These are phyloP conservation scores for Euura saliciscinereae DNA, from an alignment of 1,140 invertebrate genomes.

Conservation along the genomic window DNA sequence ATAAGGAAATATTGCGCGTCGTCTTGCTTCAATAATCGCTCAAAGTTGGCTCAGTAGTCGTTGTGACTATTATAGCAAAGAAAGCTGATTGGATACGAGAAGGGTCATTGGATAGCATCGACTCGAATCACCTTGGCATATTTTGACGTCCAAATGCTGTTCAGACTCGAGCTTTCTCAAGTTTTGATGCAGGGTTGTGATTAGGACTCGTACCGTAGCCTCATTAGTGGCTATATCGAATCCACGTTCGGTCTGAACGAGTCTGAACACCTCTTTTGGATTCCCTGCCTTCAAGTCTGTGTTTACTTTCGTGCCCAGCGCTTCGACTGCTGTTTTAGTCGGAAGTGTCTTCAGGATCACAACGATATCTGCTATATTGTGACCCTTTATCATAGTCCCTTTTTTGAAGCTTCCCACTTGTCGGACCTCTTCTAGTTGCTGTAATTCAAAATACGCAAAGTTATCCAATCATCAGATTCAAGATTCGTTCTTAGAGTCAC, in stretches of 20 bases:
- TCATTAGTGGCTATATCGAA: constrained; percentile 84
- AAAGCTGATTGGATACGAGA: no score
- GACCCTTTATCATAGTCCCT: constrained; percentile 94
- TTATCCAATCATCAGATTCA: neutral
- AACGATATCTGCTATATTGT: constrained; percentile 95
- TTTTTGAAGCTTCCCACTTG: constrained; percentile 98
- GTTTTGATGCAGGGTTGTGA: constrained; percentile 93
- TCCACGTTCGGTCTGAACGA: constrained; percentile 75
- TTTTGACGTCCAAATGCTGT: constrained; percentile 57
- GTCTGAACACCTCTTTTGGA: constrained; percentile 67
- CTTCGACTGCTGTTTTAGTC: constrained; percentile 93
- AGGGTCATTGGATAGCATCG: no score
- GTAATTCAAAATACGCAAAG: constrained; percentile 28
- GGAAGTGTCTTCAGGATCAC: constrained; percentile 98
- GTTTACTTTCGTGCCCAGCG: constrained; percentile 86
- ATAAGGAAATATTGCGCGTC: no score
- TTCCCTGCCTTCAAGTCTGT: constrained; percentile 69
- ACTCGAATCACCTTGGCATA: constrained; percentile 49
- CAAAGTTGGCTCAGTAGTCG: no score
- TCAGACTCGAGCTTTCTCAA: constrained; percentile 92
- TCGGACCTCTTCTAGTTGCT: constrained; percentile 95
- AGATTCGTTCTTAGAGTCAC: constrained; percentile 1
- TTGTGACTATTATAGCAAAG: no score
- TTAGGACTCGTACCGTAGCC: constrained; percentile 86
- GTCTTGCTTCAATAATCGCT: no score